These are phyloP conservation scores for Neoseiulus cucumeris DNA, from an alignment of 1,140 invertebrate genomes.

Conservation along the genomic window DNA sequence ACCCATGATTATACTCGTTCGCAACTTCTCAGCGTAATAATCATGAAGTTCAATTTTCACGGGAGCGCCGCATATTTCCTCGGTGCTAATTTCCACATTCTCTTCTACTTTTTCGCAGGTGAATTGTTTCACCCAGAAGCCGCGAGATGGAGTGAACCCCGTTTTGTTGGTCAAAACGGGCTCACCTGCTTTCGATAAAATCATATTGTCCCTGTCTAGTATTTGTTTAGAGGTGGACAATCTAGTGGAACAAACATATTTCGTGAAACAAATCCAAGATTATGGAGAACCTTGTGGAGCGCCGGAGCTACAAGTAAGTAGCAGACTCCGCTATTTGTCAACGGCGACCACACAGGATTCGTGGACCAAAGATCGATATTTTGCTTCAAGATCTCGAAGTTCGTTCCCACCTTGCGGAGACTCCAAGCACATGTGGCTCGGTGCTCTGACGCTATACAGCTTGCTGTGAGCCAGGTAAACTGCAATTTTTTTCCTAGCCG, in stretches of 20 bases:
- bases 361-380: too few relatives aligned
- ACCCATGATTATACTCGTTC: too few relatives aligned
- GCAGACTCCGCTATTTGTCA: too few relatives aligned
- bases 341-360: too few relatives aligned
- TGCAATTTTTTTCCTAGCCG: too few relatives aligned
- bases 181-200: not conserved
- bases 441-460: not conserved
- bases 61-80: too few relatives aligned
- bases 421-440: not conserved
- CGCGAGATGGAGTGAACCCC: not conserved
- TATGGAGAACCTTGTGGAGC: not conserved
- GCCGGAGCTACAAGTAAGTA: not conserved
- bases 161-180: not conserved
- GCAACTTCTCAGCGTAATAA: too few relatives aligned
- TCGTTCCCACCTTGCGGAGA: too few relatives aligned
- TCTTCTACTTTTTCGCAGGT: not conserved
- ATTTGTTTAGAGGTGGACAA: not conserved
- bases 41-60: too few relatives aligned
- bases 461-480: conserved; percentile 1
- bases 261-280: not conserved
- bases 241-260: not conserved
- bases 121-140: not conserved
- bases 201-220: not conserved
- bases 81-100: too few relatives aligned
- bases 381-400: too few relatives aligned